Conservation (phyloP, 2,888 invertebrate genomes). For the Drosophila neonasuta region DNA sequence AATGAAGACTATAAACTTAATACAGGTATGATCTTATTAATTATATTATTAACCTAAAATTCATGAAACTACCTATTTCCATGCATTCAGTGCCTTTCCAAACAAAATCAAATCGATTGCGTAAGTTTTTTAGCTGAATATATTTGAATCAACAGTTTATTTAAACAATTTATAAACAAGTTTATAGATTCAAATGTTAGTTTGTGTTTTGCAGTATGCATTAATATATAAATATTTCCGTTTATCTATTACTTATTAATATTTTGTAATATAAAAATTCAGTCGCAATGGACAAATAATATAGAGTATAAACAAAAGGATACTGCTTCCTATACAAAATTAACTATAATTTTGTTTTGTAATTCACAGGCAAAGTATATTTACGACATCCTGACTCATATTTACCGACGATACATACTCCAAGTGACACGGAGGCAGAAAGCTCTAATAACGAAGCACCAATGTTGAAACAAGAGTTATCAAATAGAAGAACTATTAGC, state of each 20-base stretch:
- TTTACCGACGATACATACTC: constrained; percentile 88
- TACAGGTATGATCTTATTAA: constrained; percentile 82
- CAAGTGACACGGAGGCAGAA: constrained; percentile 86
- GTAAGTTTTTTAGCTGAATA: constrained; percentile 62
- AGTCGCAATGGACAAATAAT: background rate
- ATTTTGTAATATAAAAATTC: background rate
- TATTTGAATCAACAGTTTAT: background rate
- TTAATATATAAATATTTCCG: too few species aligned
- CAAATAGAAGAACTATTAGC: constrained; percentile 82
- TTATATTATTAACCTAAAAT: constrained; percentile 75
- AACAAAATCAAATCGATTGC: constrained; percentile 82
- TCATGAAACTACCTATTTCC: constrained; percentile 38
- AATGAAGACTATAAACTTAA: constrained; percentile 85
- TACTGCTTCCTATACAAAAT: background rate
- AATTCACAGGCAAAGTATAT: constrained; percentile 85
- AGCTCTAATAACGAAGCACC: constrained; percentile 65
- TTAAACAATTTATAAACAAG: background rate
- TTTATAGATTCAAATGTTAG: background rate
- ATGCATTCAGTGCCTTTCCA: constrained; percentile 84
- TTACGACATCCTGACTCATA: constrained; percentile 92
- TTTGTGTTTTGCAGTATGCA: too few species aligned
- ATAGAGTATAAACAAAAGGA: background rate
- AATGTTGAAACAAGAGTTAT: constrained; percentile 82
- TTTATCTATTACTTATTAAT: background rate
- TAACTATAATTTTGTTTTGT: background rate